Conservation (phyloP, 2,888 invertebrate species). For the Rhabditoides inermis region DNA sequence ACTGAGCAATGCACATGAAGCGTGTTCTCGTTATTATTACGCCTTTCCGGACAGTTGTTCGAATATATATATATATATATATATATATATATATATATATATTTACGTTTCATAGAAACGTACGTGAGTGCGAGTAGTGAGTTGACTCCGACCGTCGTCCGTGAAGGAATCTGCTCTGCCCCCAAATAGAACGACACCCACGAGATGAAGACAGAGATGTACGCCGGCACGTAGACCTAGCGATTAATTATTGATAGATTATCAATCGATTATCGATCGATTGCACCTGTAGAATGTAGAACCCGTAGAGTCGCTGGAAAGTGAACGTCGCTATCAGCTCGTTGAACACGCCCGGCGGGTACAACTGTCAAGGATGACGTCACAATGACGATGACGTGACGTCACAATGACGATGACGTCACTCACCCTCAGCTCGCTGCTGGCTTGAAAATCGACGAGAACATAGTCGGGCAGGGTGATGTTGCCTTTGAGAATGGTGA, state of each 20-base stretch:
- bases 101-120: slow-evolving; percentile 16
- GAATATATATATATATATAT: no score
- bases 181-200: slow-evolving; percentile 51
- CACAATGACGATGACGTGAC: not conserved
- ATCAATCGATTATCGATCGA: not conserved
- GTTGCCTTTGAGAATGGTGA: slow-evolving; percentile 47
- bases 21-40: no score
- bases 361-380: slow-evolving; percentile 32
- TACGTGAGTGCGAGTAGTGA: slow-evolving; percentile 43
- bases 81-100: no score
- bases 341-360: slow-evolving; percentile 52
- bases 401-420: not conserved
- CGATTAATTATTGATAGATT: slow-evolving; percentile 4
- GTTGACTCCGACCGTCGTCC: slow-evolving; percentile 52
- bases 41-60: no score
- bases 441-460: slow-evolving; percentile 43
- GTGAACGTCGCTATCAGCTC: slow-evolving; percentile 52
- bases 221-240: slow-evolving; percentile 48
- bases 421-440: slow-evolving; percentile 34
- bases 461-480: slow-evolving; percentile 52
- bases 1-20: no score
- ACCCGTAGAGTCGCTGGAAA: slow-evolving; percentile 51
- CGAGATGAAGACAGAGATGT: slow-evolving; percentile 50
- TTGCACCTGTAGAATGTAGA: slow-evolving; percentile 45
- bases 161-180: slow-evolving; percentile 47